A percentile compares a stretch with the other conserved stretches of the same genome.
These are phyloP conservation scores for Saccostrea cuccullata DNA, from an alignment of 1,140 invertebrate species.

Conservation along the genomic window DNA sequence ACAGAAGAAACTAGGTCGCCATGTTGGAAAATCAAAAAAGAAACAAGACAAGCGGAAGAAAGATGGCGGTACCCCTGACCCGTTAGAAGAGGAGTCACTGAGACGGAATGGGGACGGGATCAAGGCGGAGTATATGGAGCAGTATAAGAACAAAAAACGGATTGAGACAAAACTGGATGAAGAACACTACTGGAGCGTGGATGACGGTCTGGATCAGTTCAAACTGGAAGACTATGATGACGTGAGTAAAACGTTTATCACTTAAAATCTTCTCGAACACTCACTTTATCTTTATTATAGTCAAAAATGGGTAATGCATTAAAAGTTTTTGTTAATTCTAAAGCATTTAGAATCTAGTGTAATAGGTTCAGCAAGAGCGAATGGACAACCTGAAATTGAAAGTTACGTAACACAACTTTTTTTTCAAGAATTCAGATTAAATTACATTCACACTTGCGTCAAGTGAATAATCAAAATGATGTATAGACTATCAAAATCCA, in stretches of 20 bases:
- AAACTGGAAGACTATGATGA: slow-evolving; percentile 31
- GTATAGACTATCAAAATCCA: neutral
- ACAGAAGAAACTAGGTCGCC: neutral
- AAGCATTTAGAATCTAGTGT: too few species aligned
- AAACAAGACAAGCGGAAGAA: slow-evolving; percentile 16
- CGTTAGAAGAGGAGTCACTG: slow-evolving; percentile 2
- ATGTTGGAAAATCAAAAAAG: slow-evolving; percentile 22
- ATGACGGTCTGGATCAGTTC: slow-evolving; percentile 21
- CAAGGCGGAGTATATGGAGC: slow-evolving; percentile 45
- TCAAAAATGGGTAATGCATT: too few species aligned
- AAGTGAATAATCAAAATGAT: neutral
- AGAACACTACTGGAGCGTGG: slow-evolving; percentile 45
- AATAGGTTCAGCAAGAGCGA: too few species aligned
- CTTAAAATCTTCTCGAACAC: neutral
- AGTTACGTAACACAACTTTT: neutral
- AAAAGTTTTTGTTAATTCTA: too few species aligned
- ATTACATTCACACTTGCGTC: neutral
- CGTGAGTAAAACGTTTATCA: neutral
- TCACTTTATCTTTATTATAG: too few species aligned
- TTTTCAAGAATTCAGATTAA: neutral
- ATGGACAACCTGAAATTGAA: too few species aligned
- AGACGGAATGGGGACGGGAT: neutral
- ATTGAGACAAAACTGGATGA: slow-evolving; percentile 44
- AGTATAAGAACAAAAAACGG: slow-evolving; percentile 39
- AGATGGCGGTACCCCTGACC: slow-evolving; percentile 29